Evolutionary conservation across 2,888 invertebrate species (phyloP), one percentile per base, ranked within the genome.

Genomic region (Leucophenga montana): DNA sequence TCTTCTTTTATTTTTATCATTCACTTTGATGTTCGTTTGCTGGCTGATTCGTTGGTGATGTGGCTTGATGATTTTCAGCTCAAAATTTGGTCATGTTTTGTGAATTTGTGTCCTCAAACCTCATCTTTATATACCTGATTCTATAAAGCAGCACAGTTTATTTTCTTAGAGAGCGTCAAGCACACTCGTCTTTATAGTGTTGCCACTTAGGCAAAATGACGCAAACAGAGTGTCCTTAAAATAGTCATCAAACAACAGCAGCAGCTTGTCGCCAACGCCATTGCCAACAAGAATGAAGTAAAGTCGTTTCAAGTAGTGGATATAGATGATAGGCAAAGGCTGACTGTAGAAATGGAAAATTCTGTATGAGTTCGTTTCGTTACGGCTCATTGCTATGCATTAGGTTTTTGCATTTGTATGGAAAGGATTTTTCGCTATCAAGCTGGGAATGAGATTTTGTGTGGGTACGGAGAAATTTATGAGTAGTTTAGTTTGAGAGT

Each of bases 1-100:
- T 69, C 74, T 62, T 61, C 69, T 9, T 14, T 33, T 8, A 72
- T 73, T 75, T 74, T 83, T 59, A 59, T 59, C 71, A 83, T 80
- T 81, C 78, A 76, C 82, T 81, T 83, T 81, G 80, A 80, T 82
- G 78, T 82, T 74, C 39, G 46, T 16, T 54, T 33, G 44, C 62
- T 39, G 11, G 22, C 50, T 67, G 46, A n/a, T 59, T 22, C 50
- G 39, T 39, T 33, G 18, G 16, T 67, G 33, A 27, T 54, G 2
- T 62, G 56, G 56, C 18, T 31, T 31, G 18, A 9, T 31, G 18
- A 9, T 56, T 22, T 39, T 59, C 6, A 5, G 48, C 20, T 46
- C 16, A 20, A 64, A 18, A n/a, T n/a, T 20, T 31, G 13, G 4
- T 39, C 22, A 20, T 20, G n/a, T 33, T 22, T 65, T 61, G 44